Base-by-base conservation (phyloP, 53 echinoderm and acorn worm genomes). In the Zoroaster sp. region DNA sequence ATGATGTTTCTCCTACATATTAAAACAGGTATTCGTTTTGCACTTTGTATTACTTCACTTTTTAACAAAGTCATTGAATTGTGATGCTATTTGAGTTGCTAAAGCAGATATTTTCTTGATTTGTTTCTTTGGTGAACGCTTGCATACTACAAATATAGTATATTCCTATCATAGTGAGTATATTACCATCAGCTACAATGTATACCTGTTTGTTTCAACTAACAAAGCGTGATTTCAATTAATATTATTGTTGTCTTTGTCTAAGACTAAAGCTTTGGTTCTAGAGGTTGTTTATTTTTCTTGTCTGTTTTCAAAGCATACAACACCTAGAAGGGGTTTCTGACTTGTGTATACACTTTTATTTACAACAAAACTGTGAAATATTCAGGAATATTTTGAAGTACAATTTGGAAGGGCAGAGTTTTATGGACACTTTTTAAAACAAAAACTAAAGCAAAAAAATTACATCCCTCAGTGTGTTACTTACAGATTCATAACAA, bases 121-220 rank as follows among this genome's bases (percentile, higher is more conserved):
- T 91, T 69, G 63, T 85, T 85, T 85, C 49, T 51, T 85, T 69
- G 68, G 85, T 35, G 55, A 35, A 53, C 71, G 71, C 85, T 85
- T 85, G 85, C 85, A 71, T 31, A 80, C 54, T 77, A 80, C 55
- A 71, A 69, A n/a, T 85, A 36, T 70, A 85, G 85, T 71, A 35
- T 85, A 85, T 85, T 70, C 85, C 85, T 35, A 14, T 85, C 51
- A 71, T 41, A 69, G 85, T 85, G 85, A 85, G 85, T 85, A 85
- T 85, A 35, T 67, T 72, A 43, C 59, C 46, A 52, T 59, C 28
- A 59, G 63, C 63, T 59, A n/a, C n/a, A n/a, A n/a, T 69, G 14
- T 30, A 35, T 46, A 30, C 32, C 14, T 46, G 12, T 33, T 52
- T 12, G 5, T 76, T 47, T 76, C 15, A 10, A 76, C 76, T 79